A percentile compares a stretch with the other conserved stretches of the same genome.
Evolutionary conservation across 2,113 vertebrate genomes (phyloP).

Genomic region (Daubentonia madagascariensis): DNA sequence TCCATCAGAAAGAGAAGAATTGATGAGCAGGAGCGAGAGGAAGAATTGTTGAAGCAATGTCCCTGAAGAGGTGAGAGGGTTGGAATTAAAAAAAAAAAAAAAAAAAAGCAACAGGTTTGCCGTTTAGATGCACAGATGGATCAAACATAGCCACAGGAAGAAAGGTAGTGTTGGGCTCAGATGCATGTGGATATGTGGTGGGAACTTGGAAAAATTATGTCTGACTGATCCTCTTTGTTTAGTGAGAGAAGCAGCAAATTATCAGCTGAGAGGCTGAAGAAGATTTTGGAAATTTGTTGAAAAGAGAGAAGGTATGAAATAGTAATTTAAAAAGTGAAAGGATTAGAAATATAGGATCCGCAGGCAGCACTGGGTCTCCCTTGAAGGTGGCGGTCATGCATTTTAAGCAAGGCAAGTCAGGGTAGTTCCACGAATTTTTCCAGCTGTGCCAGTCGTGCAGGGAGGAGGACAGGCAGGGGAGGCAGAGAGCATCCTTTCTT

Average conservation of each 20-base stretch:
- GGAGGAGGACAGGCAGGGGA: rapidly evolving
- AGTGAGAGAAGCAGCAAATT: background rate
- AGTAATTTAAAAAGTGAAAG: background rate
- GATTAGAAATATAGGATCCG: background rate
- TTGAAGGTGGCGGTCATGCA: background rate
- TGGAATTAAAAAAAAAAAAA: background rate
- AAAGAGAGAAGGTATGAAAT: background rate
- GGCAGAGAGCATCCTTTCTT: background rate
- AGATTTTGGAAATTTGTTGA: background rate
- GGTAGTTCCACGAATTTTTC: background rate
- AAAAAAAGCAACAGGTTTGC: background rate
- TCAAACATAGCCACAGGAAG: background rate
- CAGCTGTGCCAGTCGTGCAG: background rate
- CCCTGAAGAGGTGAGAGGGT: background rate
- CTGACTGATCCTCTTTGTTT: background rate
- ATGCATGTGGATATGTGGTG: background rate
- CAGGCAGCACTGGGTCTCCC: background rate
- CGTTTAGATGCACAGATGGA: background rate
- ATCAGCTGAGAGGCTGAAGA: background rate
- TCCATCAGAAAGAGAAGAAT: background rate
- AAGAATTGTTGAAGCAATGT: background rate
- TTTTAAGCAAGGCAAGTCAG: background rate
- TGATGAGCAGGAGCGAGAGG: background rate
- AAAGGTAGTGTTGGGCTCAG: background rate
- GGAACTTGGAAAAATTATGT: background rate